Conservation (phyloP, 64 coral and sea anemone genomes). For the Stichodactyla helianthus region DNA sequence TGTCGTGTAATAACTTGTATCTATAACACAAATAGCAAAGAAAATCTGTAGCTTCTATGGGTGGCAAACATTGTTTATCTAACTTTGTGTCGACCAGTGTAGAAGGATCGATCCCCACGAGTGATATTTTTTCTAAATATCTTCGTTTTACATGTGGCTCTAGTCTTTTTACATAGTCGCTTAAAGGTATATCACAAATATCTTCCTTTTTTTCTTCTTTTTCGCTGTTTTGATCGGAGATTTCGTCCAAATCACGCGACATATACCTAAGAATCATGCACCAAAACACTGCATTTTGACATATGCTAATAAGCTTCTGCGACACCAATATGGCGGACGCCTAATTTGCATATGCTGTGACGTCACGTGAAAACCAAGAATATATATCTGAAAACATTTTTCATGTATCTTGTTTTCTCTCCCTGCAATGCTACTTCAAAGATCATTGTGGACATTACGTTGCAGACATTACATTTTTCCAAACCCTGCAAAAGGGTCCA, state of each 20-base stretch:
- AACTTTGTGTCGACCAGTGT: no score
- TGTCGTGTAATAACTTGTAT: slow-evolving; percentile 1
- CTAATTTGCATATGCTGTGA: not conserved
- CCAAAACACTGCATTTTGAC: not conserved
- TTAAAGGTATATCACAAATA: no score
- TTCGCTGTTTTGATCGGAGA: no score
- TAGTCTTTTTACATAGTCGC: no score
- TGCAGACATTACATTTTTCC: slow-evolving; percentile 5
- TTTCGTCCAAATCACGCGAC: no score
- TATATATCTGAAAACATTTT: not conserved
- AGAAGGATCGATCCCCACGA: no score
- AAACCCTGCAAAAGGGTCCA: slow-evolving; percentile 12
- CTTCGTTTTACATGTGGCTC: no score
- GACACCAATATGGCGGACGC: not conserved
- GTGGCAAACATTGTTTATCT: slow-evolving; percentile 7
- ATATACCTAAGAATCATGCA: not conserved
- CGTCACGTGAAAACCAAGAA: slow-evolving; percentile 4
- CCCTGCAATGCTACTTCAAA: slow-evolving; percentile 9
- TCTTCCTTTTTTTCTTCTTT: no score
- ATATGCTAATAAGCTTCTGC: not conserved
- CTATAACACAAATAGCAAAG: slow-evolving; percentile 19
- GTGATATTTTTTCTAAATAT: no score
- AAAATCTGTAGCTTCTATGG: slow-evolving; percentile 36
- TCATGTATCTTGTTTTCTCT: slow-evolving; percentile 7
- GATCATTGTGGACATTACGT: not conserved